Conservation (phyloP, 2,888 invertebrate species). For the Microplitis deprimator region DNA sequence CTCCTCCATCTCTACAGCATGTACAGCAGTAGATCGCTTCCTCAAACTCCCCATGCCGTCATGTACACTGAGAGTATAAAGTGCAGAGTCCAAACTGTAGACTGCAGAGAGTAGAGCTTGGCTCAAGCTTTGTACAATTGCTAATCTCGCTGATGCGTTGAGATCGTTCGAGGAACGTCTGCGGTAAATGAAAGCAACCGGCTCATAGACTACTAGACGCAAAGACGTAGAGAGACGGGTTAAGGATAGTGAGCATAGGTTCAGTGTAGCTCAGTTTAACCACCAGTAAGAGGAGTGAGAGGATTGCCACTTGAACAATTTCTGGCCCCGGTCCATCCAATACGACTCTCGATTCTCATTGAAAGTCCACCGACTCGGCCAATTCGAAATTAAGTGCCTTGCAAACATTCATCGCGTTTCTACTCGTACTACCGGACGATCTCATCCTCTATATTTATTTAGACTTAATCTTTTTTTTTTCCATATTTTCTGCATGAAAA, state of each 20-base stretch:
- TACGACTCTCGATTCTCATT: constrained; percentile 44
- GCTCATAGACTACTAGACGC: not conserved
- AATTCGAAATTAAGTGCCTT: constrained; percentile 47
- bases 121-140: constrained; percentile 52
- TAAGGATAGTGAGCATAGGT: too few relatives aligned
- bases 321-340: constrained; percentile 49
- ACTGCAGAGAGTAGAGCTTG: constrained; percentile 14
- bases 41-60: not conserved
- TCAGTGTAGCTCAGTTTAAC: too few relatives aligned
- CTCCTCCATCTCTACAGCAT: not conserved
- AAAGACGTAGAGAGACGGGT: too few relatives aligned
- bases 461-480: constrained; percentile 7
- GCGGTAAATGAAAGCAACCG: constrained; percentile 38
- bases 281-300: constrained; percentile 38
- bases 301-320: constrained; percentile 43
- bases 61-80: not conserved
- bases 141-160: constrained; percentile 51
- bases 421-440: constrained; percentile 9
- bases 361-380: constrained; percentile 44
- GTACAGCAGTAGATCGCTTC: constrained; percentile 13
- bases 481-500: not conserved
- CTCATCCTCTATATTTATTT: not conserved
- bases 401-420: constrained; percentile 30
- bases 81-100: not conserved
- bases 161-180: constrained; percentile 32